Percentiles rank a stretch among this genome's conserved stretches.
Conservation (phyloP, 2,797 vertebrate species). For the Dendrocincla tyrannina region DNA sequence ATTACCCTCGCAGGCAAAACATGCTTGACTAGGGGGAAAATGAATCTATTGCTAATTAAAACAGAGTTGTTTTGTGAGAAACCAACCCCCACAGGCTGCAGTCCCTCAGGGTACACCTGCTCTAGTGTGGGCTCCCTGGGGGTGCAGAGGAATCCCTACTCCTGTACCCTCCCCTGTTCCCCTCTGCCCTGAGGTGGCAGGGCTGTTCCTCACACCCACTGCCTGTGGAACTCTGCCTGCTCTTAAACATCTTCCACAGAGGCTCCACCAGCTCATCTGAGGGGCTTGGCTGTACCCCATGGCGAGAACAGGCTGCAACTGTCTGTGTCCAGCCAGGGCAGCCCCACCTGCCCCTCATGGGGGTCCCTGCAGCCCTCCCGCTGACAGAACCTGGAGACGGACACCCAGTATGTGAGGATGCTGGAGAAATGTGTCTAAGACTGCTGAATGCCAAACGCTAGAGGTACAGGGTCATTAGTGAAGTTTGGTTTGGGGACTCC, state of each 20-base stretch:
- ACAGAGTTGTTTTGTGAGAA: neutral
- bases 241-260: neutral
- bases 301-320: neutral
- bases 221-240: neutral
- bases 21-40: neutral
- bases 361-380: too few relatives aligned
- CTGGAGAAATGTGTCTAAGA: neutral
- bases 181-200: neutral
- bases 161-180: rapidly evolving
- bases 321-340: rapidly evolving
- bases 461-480: neutral
- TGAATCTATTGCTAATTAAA: neutral
- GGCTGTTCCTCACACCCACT: neutral
- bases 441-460: constrained; percentile 7
- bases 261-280: neutral
- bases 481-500: neutral
- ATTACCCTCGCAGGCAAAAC: neutral
- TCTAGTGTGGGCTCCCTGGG: neutral
- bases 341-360: neutral
- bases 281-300: rapidly evolving
- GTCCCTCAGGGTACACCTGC: neutral
- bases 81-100: neutral
- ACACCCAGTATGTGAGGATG: rapidly evolving
- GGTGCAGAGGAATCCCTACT: neutral
- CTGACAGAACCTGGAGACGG: rapidly evolving